Percentiles rank a stretch among this genome's conserved stretches.
phyloP scores from a whole-genome alignment of 2,888 invertebrate genomes.

The Protula sp. region DNA sequence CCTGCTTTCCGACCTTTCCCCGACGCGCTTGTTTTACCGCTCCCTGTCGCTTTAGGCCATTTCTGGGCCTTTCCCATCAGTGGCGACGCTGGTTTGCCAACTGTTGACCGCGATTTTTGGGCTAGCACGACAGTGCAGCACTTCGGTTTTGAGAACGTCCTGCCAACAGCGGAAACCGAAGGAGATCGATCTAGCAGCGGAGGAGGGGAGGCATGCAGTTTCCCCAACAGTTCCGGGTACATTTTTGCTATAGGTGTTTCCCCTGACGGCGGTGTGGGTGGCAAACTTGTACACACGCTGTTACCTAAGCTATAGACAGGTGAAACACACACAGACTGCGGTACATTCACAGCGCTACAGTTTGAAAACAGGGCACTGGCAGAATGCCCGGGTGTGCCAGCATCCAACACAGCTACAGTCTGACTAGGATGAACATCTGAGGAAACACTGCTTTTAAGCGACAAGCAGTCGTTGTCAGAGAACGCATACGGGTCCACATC shows the following conservation, averaged over 20 bases:
- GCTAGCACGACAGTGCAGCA: neutral
- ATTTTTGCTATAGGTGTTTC: slow-evolving; percentile 34
- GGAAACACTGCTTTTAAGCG: neutral
- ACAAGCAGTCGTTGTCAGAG: slow-evolving; percentile 8
- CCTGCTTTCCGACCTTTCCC: neutral
- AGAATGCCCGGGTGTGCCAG: neutral
- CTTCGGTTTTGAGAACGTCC: neutral
- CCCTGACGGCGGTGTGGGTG: neutral
- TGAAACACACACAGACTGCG: neutral
- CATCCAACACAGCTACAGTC: neutral
- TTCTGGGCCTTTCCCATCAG: neutral
- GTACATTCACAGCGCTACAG: neutral
- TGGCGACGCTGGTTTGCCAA: neutral
- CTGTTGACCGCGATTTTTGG: neutral
- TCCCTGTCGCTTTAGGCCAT: neutral
- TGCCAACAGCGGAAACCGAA: neutral
- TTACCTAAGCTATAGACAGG: neutral
- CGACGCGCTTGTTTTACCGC: neutral
- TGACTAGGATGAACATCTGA: neutral
- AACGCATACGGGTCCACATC: slow-evolving; percentile 20
- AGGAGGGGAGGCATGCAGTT: slow-evolving; percentile 20
- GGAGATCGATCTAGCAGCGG: neutral
- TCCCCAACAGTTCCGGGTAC: slow-evolving; percentile 49
- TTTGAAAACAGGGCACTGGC: neutral
- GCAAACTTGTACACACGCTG: neutral